These are phyloP conservation scores for Daboia siamensis DNA, from an alignment of 2,113 vertebrate genomes.

Conservation along the genomic window DNA sequence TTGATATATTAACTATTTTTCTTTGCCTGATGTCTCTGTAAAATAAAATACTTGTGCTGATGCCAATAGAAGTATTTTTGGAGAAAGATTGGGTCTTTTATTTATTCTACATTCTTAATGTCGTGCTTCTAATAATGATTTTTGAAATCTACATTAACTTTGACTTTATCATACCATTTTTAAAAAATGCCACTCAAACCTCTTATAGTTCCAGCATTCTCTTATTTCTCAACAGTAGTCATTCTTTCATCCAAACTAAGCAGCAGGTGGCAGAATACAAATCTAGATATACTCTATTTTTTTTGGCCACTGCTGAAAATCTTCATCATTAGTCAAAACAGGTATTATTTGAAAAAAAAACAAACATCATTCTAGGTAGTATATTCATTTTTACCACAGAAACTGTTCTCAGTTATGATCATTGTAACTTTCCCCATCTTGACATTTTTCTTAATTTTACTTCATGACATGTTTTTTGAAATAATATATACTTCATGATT, in stretches of 20 bases:
- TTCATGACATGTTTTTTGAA: neutral
- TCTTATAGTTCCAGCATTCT: neutral
- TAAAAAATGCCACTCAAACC: neutral
- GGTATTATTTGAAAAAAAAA: neutral
- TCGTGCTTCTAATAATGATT: neutral
- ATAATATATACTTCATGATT: neutral
- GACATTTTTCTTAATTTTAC: neutral
- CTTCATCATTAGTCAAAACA: neutral
- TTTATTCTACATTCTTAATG: neutral
- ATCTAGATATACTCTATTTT: neutral
- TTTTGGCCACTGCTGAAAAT: neutral
- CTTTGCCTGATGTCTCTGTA: neutral
- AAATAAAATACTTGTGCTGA: neutral
- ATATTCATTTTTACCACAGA: neutral
- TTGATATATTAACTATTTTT: neutral
- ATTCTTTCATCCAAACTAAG: neutral
- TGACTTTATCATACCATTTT: neutral
- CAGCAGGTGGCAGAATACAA: neutral
- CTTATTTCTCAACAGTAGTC: neutral
- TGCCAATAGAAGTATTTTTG: neutral
- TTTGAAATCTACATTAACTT: neutral
- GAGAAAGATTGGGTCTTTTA: neutral
- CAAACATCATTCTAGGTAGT: neutral
- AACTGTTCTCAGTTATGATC: neutral
- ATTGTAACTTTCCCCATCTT: neutral